Base-by-base conservation (phyloP, 2,888 invertebrate species). In the Anoncus sp. region DNA sequence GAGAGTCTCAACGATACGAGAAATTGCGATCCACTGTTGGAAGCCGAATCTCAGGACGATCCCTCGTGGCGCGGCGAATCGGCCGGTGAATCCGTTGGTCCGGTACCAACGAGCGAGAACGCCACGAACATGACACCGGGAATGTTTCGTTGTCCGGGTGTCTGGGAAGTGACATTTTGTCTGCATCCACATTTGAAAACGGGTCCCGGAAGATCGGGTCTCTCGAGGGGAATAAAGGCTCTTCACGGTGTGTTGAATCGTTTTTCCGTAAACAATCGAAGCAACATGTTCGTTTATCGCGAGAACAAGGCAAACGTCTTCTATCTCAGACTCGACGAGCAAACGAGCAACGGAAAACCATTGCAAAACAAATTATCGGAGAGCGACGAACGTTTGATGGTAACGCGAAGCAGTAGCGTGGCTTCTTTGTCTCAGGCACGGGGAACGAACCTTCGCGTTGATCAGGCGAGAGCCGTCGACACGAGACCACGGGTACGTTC, bases 281-380 rank as follows among this genome's bases (percentile, higher is more conserved):
- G 92, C 81, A 96, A 96, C 88, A 95, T 96, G 95, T 96, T 95
- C 90, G 96, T 96, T 14, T 95, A 95, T 86, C 93, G 94, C 86
- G 95, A 96, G 83, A 93, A 92, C 47, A 92, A 92, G 74, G 92
- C 92, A 16, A 94, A 94, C 83, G 94, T 95, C 0, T 95, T 94
- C 86, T 95, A 95, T 87, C 82, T 93, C 45, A 89, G 93, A 31
- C 83, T 91, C 5, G 90, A 90, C 76, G 91, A 91, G 43, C 90
- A 90, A 72, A 91, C 88, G 9, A 88, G 85, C 62, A 89, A 91
- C n/a, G 87, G 87, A 0, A 89, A 89, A 67, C 84, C 87, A 0
- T 53, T 90, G 24, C 90, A 90, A 47, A 89, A 84, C 53, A 91
- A 91, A 80, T 72, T 91, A 5, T 91, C 91, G 0, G 91, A 91